Percentiles rank a stretch among this genome's conserved stretches.
These are phyloP conservation scores for Psittacula echo DNA, from an alignment of 2,797 vertebrate species.

Conservation along the genomic window DNA sequence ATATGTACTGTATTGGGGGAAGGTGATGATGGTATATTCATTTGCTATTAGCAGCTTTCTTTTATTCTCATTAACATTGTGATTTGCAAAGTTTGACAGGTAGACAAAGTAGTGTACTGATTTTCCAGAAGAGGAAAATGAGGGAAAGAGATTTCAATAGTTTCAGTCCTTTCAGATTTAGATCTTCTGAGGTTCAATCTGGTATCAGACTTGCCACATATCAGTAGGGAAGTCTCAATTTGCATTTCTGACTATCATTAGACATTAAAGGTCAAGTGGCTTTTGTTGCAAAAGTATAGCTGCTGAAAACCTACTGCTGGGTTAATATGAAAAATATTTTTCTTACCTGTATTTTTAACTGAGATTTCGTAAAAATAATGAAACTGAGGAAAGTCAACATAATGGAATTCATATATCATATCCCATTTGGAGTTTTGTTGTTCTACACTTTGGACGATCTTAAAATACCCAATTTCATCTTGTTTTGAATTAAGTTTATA, in stretches of 20 bases:
- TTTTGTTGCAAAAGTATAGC: background rate
- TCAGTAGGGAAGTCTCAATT: background rate
- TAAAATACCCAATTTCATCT: background rate
- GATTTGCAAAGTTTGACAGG: background rate
- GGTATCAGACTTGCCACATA: background rate
- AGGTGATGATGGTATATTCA: background rate
- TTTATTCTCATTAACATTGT: background rate
- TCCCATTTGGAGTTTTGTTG: background rate
- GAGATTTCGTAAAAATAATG: background rate
- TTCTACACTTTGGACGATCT: background rate
- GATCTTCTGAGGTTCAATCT: background rate
- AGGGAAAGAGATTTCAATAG: background rate
- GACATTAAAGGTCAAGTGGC: background rate
- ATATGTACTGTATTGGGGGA: background rate
- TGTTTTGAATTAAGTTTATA: background rate
- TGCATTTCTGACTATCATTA: background rate
- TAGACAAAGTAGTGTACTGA: background rate
- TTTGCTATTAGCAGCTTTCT: background rate
- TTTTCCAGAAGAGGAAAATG: background rate
- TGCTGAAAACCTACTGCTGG: background rate
- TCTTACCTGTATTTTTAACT: background rate
- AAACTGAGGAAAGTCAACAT: background rate
- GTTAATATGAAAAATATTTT: background rate
- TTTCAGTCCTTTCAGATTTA: background rate
- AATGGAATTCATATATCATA: background rate